Evolutionary conservation across 2,888 invertebrate species (phyloP), one percentile per base, ranked within the genome.

Genomic region (Sinelater perroti): DNA sequence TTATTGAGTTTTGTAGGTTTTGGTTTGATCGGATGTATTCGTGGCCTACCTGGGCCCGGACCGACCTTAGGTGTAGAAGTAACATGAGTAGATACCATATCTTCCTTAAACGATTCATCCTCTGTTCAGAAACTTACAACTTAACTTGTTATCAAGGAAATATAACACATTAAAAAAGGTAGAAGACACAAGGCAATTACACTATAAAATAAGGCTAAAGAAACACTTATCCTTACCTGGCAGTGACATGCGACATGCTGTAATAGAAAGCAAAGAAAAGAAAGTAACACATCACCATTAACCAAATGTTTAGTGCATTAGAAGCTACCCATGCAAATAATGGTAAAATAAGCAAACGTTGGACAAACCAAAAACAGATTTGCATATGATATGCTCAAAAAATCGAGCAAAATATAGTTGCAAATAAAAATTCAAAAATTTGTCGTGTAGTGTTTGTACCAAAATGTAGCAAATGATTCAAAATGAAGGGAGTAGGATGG

Each of bases 11-110:
- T 75, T 24, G 72, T 68, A 35, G 69, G 64, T 70, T 77, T 77
- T 46, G 73, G 68, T 65, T 75, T 76, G 59, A 74, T 63, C 7
- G 78, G 76, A 65, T 76, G 76, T 60, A 75, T 71, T 58, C 75
- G 67, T 8, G 78, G 76, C 68, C 76, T 71, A 64, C 76, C 76
- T 49, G 76, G 77, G 65, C 71, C 75, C 60, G 64, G 67, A 62
- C 60, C 66, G 55, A 62, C 61, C 63, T 66, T 63, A 55, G 70
- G 53, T 28, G 67, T 31, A 21, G 67, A 52, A 33, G 64, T 58
- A 30, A 62, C 61, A 14, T 63, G 61, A 14, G 63, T 51, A 3
- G 66, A 56, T 20, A 68, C 59, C 21, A 50, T 58, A 59, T 70
- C 70, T 64, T 72, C 71, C 53, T 67, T 66, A 57, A 63, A 55